Evolutionary conservation across 1,140 invertebrate genomes (phyloP).

Genomic region (Drosophila takahashii): DNA sequence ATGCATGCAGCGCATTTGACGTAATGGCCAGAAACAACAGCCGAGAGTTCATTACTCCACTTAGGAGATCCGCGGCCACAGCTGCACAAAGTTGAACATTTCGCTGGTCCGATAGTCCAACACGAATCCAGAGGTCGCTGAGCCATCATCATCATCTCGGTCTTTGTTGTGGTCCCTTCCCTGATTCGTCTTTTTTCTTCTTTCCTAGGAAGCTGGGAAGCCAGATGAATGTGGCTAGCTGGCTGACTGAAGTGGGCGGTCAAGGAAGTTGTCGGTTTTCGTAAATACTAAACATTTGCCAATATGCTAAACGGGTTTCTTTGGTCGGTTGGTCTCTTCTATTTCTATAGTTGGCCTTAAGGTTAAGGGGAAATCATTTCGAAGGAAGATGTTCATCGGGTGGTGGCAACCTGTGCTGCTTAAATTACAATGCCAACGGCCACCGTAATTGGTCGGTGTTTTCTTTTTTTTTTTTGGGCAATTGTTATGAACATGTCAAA

Average conservation of each 20-base stretch:
- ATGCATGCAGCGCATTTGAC: slow-evolving; percentile 59
- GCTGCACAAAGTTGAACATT: slow-evolving; percentile 74
- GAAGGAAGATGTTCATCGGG: slow-evolving; percentile 73
- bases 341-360: slow-evolving; percentile 74
- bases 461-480: slow-evolving; percentile 50
- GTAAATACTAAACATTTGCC: slow-evolving; percentile 74
- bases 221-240: slow-evolving; percentile 20
- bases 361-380: slow-evolving; percentile 66
- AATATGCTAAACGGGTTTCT: slow-evolving; percentile 80
- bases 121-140: slow-evolving; percentile 67
- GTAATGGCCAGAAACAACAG: slow-evolving; percentile 42
- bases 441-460: slow-evolving; percentile 59
- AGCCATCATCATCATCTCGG: slow-evolving; percentile 48
- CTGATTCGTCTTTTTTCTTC: slow-evolving; percentile 16
- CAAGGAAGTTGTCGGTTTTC: slow-evolving; percentile 74
- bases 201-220: slow-evolving; percentile 52
- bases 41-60: slow-evolving; percentile 80
- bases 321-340: slow-evolving; percentile 39
- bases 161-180: slow-evolving; percentile 24
- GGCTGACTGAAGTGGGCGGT: slow-evolving; percentile 71
- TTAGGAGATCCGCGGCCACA: slow-evolving; percentile 59
- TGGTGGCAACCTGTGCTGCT: slow-evolving; percentile 50
- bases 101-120: slow-evolving; percentile 2
- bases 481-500: slow-evolving; percentile 83
- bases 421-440: slow-evolving; percentile 70